Evolutionary conservation across 1,140 invertebrate genomes (phyloP), one percentile per base, ranked within the genome.

Genomic region (Drosophila repletoides): DNA sequence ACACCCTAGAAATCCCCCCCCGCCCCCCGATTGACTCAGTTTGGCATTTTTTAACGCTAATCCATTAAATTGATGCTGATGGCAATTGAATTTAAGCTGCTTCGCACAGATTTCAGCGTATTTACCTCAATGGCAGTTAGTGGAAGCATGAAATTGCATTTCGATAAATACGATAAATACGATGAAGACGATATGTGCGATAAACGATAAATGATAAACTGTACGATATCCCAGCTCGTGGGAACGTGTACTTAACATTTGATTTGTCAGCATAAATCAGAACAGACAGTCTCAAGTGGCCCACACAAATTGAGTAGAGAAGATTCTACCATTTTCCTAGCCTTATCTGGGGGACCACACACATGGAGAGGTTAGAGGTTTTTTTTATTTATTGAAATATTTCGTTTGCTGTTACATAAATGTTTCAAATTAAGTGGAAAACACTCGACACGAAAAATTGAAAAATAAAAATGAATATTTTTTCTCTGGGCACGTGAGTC

Each of bases 41-140:
- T 60, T 79, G 51, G 24, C 60, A 77, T 77, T 81, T 70, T 71
- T 59, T 40, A 48, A 58, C 51, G 75, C 76, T 84, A 84, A 84
- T 84, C 80, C 80, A 72, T 76, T 86, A 84, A 80, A 86, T 84
- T 86, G 80, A 84, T 76, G 77, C 75, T 66, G 63, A 59, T 75
- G 71, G 74, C 72, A 69, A 86, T 84, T 80, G 80, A 84, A 86
- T 84, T 84, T 86, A 86, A 84, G 80, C 80, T 69, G 74, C 64
- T 84, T 71, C 55, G 38, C 29, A 40, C 40, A 75, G 65, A 79
- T 84, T 72, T 86, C 67, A 52, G 59, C 74, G 67, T 56, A 73
- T 71, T 71, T 53, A 71, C 75, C 75, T 79, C 59, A 64, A 34
- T 55, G 48, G 33, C 61, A 49, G 70, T 49, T 67, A 61, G 58